Evolutionary conservation across 2,888 invertebrate species (phyloP).

Genomic region (Cylindroiulus punctatus): DNA sequence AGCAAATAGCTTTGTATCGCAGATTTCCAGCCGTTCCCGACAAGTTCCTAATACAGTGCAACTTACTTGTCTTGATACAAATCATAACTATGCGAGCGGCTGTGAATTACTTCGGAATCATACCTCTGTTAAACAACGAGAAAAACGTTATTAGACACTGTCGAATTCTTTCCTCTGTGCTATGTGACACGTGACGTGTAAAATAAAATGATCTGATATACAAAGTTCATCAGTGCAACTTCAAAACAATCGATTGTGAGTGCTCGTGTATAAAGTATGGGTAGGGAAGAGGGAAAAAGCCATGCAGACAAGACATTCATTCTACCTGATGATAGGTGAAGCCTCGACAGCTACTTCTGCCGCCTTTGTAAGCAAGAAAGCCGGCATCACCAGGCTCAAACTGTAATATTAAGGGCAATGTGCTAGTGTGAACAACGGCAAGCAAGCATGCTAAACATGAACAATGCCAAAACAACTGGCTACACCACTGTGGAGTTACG

Average conservation of each 20-base stretch:
- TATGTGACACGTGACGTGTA: background rate
- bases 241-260: background rate
- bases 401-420: conserved; percentile 44
- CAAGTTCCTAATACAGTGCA: background rate
- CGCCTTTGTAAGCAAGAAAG: conserved; percentile 50
- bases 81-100: conserved; percentile 62
- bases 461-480: background rate
- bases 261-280: background rate
- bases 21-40: background rate
- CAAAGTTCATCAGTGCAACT: background rate
- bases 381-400: conserved; percentile 50
- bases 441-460: background rate
- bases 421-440: conserved; percentile 7
- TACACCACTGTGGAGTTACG: background rate
- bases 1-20: background rate
- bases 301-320: conserved; percentile 15
- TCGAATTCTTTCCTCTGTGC: background rate
- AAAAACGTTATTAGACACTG: background rate
- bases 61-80: conserved; percentile 58
- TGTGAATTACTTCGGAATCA: conserved; percentile 60
- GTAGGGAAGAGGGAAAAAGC: background rate
- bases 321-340: conserved; percentile 52
- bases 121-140: conserved; percentile 31
- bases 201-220: background rate
- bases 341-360: conserved; percentile 54